Base-by-base conservation (phyloP, 2,113 vertebrate genomes). In the Podarcis cretensis region DNA sequence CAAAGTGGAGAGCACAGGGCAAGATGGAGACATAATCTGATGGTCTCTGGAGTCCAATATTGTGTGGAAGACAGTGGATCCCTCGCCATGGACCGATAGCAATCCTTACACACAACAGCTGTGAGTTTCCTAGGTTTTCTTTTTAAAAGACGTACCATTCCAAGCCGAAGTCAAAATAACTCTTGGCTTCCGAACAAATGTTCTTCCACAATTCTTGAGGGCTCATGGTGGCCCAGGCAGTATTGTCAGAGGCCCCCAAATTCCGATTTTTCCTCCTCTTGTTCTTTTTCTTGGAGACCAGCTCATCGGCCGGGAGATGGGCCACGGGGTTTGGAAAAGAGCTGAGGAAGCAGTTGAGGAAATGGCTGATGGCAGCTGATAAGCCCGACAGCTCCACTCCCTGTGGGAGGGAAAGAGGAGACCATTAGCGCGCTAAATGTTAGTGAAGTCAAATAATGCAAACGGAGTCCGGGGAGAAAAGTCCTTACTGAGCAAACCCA, bases 311-410 rank as follows among this genome's bases (percentile, higher is more conserved):
- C 0, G 98, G 98, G 65, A 99, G 97, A 93, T 99, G 99, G 89
- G 98, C 98, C 40, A 99, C 97, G 0, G 98, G 98, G 8, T 99
- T 99, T 2, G 98, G 98, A 94, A 98, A 99, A 92, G 99, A 98
- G 96, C 98, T 99, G 92, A 99, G 95, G 94, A 99, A 98, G 96
- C 99, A 99, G 93, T 99, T 99, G 75, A 99, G 97, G 97, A 99
- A 99, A 95, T 99, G 99, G 96, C 99, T 99, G 88, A 99, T 99
- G 91, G 99, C 98, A 0, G 98, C 98, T 0, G 99, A 99, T 10
- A 99, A 97, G 76, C 98, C 99, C 0, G 98, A 99, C 93, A 99
- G 95, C 95, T 99, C 99, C 59, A 99, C 99, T 0, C 98, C 98
- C 99, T 99, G 43, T 0, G 20, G 84, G 88, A 0, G 7, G 83